Base-by-base conservation (phyloP, 2,888 invertebrate genomes). In the Dynastes maya region DNA sequence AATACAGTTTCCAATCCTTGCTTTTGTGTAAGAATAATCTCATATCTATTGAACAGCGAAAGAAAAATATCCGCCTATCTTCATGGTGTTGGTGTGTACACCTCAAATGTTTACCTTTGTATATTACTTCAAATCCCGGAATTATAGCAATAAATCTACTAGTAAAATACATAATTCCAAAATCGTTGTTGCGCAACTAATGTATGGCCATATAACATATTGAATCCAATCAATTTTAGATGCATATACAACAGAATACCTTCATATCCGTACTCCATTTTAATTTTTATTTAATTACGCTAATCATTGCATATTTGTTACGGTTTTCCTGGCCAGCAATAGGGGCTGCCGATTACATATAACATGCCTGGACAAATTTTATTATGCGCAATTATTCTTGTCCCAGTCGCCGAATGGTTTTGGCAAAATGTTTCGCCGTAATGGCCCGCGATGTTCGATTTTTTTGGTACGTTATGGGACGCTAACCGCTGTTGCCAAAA, bases 261-360 rank as follows among this genome's bases (percentile, higher is more conserved):
- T n/a, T 22, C 5, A 58, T 58, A 16, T 8, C 22, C 65, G 45
- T 45, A 5, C 40, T 29, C 27, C 29, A 40, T 67, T 67, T 67
- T 67, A 67, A 67, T 67, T 67, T 67, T 67, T 45, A 67, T 67
- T 67, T 67, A 40, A 67, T 67, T 40, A 67, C 65, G 2, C 65
- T 67, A 67, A 67, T 67, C 65, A 45, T 40, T 40, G 65, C 22
- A 16, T 67, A 45, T 67, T 67, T 16, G 65, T 67, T 67, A 67
- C 45, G 40, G 65, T 67, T 67, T 67, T 45, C 40, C 11, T 9
- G 16, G 9, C 13, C 5, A 3, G 8, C 45, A 22, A 22, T 22
- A 40, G 22, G n/a, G 22, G 11, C 65, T 2, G 55, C 55, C n/a
- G 16, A 3, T 45, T 45, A 37, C 6, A 37, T 37, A 37, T 6